These are phyloP conservation scores for Philaenus spumarius DNA, from an alignment of 1,140 invertebrate genomes.

Conservation along the genomic window DNA sequence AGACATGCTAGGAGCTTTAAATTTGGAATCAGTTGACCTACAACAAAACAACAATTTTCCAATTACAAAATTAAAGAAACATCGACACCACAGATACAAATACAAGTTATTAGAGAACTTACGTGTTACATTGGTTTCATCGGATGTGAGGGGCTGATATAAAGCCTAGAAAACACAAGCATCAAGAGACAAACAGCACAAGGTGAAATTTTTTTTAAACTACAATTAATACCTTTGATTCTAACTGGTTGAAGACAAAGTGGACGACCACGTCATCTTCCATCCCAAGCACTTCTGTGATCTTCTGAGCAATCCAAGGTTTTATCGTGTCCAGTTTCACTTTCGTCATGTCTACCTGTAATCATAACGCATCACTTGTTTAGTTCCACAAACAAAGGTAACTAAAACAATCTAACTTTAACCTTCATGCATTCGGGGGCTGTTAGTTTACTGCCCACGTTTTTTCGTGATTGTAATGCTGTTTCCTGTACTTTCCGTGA, in stretches of 20 bases:
- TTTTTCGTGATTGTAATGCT: not conserved
- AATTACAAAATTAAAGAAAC: too few species aligned
- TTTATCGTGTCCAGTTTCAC: conserved; percentile 97
- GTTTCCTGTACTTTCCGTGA: not conserved
- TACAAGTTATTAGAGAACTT: too few species aligned
- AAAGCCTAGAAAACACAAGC: not conserved
- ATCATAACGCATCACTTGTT: conserved; percentile 24
- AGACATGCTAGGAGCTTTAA: too few species aligned
- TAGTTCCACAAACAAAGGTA: not conserved
- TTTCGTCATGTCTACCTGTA: conserved; percentile 95
- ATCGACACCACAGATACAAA: too few species aligned
- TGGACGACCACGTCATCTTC: conserved; percentile 98
- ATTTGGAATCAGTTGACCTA: too few species aligned
- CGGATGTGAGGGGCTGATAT: not conserved
- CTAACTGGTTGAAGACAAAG: conserved; percentile 98
- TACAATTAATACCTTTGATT: conserved; percentile 62
- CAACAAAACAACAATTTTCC: too few species aligned
- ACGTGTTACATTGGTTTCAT: not conserved
- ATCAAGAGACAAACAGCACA: not conserved
- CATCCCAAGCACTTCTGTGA: conserved; percentile 90
- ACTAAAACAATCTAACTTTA: not conserved
- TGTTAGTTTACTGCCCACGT: too few species aligned
- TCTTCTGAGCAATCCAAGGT: conserved; percentile 96
- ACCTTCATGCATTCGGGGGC: not conserved
- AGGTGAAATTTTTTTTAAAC: conserved; percentile 1